phyloP scores from a whole-genome alignment of 1,140 invertebrate genomes.

The Archivesica marissinica region DNA sequence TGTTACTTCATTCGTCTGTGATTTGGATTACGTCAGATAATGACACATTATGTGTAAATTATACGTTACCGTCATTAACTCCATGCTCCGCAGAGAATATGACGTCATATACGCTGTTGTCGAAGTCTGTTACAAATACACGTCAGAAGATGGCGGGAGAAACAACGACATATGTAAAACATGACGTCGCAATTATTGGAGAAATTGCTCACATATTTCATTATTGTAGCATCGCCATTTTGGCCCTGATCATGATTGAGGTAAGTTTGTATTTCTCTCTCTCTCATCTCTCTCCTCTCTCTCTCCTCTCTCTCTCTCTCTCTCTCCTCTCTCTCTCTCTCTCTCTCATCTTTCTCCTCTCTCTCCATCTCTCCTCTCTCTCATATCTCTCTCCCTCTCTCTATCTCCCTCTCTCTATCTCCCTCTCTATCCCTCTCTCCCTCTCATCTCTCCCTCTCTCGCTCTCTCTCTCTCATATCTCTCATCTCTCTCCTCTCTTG shows the following conservation, averaged over 20 bases:
- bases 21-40: slow-evolving; percentile 49
- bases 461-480: no score
- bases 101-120: neutral
- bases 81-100: neutral
- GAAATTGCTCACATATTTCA: slow-evolving; percentile 69
- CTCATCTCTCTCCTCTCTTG: no score
- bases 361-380: no score
- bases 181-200: slow-evolving; percentile 55
- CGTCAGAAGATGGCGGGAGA: neutral
- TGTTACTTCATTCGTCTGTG: slow-evolving; percentile 61
- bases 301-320: neutral
- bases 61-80: neutral
- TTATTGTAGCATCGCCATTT: slow-evolving; percentile 67
- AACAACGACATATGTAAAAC: neutral
- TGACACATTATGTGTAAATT: neutral
- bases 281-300: no score
- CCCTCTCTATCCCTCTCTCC: no score
- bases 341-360: no score
- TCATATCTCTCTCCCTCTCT: no score
- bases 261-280: slow-evolving; percentile 36
- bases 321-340: no score
- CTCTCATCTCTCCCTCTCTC: no score
- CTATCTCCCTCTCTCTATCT: no score
- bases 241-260: slow-evolving; percentile 65
- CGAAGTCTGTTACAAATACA: neutral